These are phyloP conservation scores for Phaedon cochleariae DNA, from an alignment of 2,888 invertebrate genomes.

Conservation along the genomic window DNA sequence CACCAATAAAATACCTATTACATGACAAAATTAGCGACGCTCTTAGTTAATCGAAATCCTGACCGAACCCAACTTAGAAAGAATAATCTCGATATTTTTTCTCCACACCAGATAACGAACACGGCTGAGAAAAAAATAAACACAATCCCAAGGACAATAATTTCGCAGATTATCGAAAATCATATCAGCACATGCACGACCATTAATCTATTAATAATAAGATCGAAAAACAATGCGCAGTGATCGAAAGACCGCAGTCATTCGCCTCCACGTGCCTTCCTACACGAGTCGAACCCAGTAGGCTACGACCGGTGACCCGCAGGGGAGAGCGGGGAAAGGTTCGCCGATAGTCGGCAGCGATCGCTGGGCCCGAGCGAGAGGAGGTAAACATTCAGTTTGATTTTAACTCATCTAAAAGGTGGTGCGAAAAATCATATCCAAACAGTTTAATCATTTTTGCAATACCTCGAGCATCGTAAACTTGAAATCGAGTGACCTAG, in stretches of 20 bases:
- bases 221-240: constrained; percentile 30
- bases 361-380: constrained; percentile 52
- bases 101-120: constrained; percentile 13
- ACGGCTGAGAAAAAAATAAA: constrained; percentile 20
- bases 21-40: constrained; percentile 16
- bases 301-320: constrained; percentile 45
- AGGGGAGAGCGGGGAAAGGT: constrained; percentile 40
- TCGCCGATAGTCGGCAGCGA: constrained; percentile 46
- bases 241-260: constrained; percentile 53
- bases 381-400: constrained; percentile 62
- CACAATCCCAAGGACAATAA: constrained; percentile 17
- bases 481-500: not conserved
- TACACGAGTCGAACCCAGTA: constrained; percentile 54
- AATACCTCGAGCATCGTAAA: not conserved
- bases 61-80: constrained; percentile 41
- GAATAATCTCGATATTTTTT: constrained; percentile 29
- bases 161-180: constrained; percentile 1
- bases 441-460: constrained; percentile 11
- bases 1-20: constrained; percentile 15
- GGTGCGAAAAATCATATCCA: constrained; percentile 49
- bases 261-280: constrained; percentile 61
- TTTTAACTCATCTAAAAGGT: constrained; percentile 55
- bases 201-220: constrained; percentile 7
- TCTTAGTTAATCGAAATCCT: constrained; percentile 32
- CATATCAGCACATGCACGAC: constrained; percentile 9